Conservation (phyloP, 2,888 invertebrate genomes). For the Amphipoea lucens region DNA sequence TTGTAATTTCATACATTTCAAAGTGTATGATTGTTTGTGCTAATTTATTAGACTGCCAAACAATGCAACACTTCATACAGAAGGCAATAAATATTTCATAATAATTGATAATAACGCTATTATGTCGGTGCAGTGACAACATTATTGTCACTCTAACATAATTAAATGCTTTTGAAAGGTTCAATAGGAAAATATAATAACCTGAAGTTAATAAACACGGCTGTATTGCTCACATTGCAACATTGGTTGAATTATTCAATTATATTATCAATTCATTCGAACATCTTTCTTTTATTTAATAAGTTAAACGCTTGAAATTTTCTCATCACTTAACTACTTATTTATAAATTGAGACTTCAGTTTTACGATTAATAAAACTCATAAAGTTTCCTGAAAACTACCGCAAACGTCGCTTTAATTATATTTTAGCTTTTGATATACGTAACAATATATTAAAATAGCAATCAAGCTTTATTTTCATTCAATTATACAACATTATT, state of each 20-base stretch:
- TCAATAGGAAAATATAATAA: slow-evolving; percentile 37
- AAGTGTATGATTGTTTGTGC: slow-evolving; percentile 29
- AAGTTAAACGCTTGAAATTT: neutral
- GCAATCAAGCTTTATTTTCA: neutral
- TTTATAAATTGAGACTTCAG: neutral
- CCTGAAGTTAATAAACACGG: slow-evolving; percentile 29
- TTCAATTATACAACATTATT: neutral
- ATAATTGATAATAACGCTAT: slow-evolving; percentile 49
- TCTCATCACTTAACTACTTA: neutral
- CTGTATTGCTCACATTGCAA: slow-evolving; percentile 23
- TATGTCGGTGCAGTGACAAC: slow-evolving; percentile 47
- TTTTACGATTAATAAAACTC: neutral
- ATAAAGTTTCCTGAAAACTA: neutral
- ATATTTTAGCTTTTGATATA: neutral
- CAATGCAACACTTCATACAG: slow-evolving; percentile 44
- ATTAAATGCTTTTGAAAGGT: slow-evolving; percentile 48
- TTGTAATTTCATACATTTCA: slow-evolving; percentile 27
- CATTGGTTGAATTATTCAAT: slow-evolving; percentile 26
- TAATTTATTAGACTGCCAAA: slow-evolving; percentile 37
- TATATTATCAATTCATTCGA: slow-evolving; percentile 11
- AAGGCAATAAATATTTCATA: slow-evolving; percentile 42
- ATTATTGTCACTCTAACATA: slow-evolving; percentile 44
- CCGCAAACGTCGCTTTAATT: neutral
- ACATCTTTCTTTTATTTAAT: slow-evolving; percentile 3
- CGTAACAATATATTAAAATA: neutral